Conservation (phyloP, 2,797 vertebrate genomes). For the Glyptemys insculpta region DNA sequence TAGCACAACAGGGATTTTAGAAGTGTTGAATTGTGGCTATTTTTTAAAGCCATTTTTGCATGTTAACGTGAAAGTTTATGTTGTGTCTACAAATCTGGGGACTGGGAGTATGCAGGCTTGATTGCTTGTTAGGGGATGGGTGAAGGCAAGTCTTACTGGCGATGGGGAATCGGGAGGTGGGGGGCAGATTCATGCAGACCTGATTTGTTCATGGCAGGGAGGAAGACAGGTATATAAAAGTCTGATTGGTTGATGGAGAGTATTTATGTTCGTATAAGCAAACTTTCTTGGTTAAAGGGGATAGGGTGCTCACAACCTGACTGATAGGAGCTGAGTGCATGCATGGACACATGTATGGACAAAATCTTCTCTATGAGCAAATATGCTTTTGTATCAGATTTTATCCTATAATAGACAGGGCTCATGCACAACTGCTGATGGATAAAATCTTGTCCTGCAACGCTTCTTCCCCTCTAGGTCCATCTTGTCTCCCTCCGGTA, state of each 20-base stretch:
- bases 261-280: not conserved
- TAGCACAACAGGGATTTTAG: not conserved
- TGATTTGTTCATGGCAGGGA: not conserved
- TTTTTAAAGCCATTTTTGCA: not conserved
- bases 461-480: not conserved
- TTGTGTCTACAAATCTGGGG: not conserved
- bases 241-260: not conserved
- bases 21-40: fast-evolving
- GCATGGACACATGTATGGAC: not conserved
- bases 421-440: not conserved
- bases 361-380: not conserved
- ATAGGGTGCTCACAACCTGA: not conserved
- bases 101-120: not conserved
- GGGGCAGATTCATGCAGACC: not conserved
- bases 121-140: not conserved
- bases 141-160: not conserved
- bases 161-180: not conserved
- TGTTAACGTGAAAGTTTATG: not conserved
- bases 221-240: not conserved
- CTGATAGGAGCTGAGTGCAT: not conserved
- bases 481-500: not conserved
- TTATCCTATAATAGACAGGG: not conserved
- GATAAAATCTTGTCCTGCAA: not conserved
- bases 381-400: not conserved
- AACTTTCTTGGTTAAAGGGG: not conserved